A percentile compares a stretch with the other conserved stretches of the same genome.
These are phyloP conservation scores for Pogonocichla stellata DNA, from an alignment of 2,113 vertebrate genomes.

Conservation along the genomic window DNA sequence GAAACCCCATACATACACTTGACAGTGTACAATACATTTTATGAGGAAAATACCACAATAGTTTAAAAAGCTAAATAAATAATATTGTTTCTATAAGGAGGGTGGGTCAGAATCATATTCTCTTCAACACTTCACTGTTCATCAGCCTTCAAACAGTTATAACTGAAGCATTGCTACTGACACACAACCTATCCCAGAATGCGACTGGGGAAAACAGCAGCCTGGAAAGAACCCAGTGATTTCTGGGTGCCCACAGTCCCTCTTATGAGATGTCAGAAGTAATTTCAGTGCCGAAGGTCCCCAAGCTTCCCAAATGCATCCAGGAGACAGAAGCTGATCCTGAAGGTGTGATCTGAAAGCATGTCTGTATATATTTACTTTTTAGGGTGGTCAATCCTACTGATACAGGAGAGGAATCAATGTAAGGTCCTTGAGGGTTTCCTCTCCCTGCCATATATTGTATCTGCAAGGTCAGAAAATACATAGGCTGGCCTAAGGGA, in stretches of 20 bases:
- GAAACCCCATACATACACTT: neutral
- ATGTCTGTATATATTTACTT: neutral
- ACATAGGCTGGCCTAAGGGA: neutral
- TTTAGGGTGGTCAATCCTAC: neutral
- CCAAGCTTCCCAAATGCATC: neutral
- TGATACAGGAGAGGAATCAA: neutral
- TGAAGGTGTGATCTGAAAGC: neutral
- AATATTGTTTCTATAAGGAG: neutral
- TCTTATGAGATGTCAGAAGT: neutral
- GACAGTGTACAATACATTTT: neutral
- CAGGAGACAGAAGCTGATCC: neutral
- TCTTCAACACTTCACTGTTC: neutral
- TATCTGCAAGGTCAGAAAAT: neutral
- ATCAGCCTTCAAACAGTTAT: neutral
- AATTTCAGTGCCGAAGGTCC: neutral
- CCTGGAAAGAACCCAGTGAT: neutral
- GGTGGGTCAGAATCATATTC: neutral
- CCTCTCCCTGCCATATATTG: neutral
- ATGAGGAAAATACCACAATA: neutral
- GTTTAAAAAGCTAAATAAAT: neutral
- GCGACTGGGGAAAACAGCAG: neutral
- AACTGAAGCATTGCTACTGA: neutral
- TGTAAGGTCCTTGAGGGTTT: neutral
- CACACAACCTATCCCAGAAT: neutral
- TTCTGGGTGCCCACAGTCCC: neutral